Evolutionary conservation across 2,113 vertebrate species (phyloP).

Genomic region (Chaetodon auriga): DNA sequence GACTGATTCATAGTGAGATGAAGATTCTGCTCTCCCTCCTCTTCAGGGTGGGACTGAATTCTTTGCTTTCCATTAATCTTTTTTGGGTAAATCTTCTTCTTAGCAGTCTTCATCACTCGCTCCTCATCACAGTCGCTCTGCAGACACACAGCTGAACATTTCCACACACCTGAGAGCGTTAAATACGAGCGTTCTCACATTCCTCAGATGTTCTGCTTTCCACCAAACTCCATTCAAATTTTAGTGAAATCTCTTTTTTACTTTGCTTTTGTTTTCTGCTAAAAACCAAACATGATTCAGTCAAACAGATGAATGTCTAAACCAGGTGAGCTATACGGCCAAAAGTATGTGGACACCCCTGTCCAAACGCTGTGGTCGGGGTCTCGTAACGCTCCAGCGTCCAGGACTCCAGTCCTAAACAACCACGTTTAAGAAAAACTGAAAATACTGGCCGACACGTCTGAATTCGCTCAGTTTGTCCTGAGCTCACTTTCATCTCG

Average conservation of each 20-base stretch:
- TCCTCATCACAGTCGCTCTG: not conserved
- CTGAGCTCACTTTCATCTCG: too few relatives aligned
- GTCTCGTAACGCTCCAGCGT: too few relatives aligned
- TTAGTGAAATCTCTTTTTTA: not conserved
- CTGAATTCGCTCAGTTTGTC: too few relatives aligned
- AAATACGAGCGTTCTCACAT: too few relatives aligned
- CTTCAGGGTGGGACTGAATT: constrained; percentile 13
- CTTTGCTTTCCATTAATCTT: not conserved
- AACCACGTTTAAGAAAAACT: too few relatives aligned
- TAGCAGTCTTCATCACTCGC: not conserved
- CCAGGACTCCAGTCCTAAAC: too few relatives aligned
- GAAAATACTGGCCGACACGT: too few relatives aligned
- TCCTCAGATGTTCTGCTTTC: not conserved
- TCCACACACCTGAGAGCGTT: not conserved
- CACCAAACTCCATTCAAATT: not conserved
- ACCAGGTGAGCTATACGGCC: not conserved
- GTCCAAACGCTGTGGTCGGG: too few relatives aligned
- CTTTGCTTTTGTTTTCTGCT: not conserved
- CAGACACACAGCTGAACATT: not conserved
- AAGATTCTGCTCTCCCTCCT: not conserved
- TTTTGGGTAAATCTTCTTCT: not conserved
- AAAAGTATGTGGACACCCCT: not conserved
- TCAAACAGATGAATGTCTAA: not conserved
- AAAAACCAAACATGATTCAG: not conserved
- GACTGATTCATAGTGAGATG: too few relatives aligned